phyloP scores from a whole-genome alignment of 2,797 vertebrate species.

The Sitta carolinensis region DNA sequence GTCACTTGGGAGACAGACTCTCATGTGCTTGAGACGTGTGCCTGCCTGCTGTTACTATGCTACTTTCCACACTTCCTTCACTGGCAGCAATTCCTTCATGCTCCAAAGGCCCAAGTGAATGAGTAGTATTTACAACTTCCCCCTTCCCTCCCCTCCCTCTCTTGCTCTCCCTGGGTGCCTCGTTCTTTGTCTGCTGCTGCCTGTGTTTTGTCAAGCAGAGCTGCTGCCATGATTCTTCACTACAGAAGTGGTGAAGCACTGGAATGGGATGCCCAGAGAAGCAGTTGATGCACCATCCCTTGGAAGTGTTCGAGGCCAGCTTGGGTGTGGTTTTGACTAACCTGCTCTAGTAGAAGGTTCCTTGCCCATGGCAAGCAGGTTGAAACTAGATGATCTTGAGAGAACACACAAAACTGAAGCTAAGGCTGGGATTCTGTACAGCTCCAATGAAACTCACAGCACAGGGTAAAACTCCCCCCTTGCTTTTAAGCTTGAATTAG shows the following conservation, averaged over 20 bases:
- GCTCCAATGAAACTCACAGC: not conserved
- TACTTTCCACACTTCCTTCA: not conserved
- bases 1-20: not conserved
- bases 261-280: not conserved
- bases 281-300: too few species aligned
- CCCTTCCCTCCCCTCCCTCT: not conserved
- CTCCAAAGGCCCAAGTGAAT: slow-evolving; percentile 35
- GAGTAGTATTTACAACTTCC: not conserved
- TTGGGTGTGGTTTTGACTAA: not conserved
- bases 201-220: not conserved
- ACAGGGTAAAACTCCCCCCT: not conserved
- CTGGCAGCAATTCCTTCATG: slow-evolving; percentile 38
- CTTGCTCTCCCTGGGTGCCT: not conserved
- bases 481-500: slow-evolving; percentile 1
- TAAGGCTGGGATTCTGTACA: not conserved
- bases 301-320: not conserved
- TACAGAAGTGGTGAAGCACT: not conserved
- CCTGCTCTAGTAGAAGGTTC: not conserved
- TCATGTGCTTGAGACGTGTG: not conserved
- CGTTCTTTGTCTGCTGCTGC: not conserved
- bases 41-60: not conserved
- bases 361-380: not conserved
- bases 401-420: not conserved
- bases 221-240: not conserved
- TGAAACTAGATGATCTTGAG: not conserved